phyloP scores from a whole-genome alignment of 2,797 vertebrate genomes.

The Buphagus erythrorhynchus region DNA sequence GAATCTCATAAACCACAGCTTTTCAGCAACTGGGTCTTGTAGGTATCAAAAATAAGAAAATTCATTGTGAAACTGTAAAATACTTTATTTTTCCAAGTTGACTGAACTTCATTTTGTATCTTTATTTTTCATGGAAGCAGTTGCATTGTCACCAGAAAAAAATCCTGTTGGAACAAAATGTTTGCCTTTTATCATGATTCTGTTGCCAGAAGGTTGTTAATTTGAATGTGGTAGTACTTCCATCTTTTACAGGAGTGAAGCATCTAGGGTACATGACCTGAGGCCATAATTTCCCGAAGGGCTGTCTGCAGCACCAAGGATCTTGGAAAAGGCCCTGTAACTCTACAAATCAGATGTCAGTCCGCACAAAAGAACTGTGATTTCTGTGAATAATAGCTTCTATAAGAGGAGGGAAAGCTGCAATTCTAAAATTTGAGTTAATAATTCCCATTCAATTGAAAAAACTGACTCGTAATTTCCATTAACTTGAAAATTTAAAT shows the following conservation, averaged over 20 bases:
- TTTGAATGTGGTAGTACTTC: neutral
- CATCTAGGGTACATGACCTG: neutral
- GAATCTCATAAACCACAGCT: neutral
- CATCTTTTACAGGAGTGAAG: neutral
- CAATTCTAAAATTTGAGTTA: neutral
- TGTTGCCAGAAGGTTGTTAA: neutral
- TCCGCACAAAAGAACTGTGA: neutral
- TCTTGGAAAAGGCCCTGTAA: neutral
- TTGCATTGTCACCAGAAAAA: neutral
- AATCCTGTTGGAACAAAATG: fast-evolving
- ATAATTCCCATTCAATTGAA: neutral
- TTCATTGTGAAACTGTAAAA: neutral
- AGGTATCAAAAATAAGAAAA: neutral
- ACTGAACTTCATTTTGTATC: neutral
- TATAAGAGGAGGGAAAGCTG: neutral
- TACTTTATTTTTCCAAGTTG: neutral
- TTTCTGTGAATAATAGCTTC: neutral
- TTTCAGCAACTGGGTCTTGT: neutral
- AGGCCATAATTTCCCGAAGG: neutral
- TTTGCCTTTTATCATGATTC: neutral
- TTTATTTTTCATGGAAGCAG: neutral
- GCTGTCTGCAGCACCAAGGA: neutral
- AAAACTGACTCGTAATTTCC: neutral
- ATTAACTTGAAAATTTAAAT: neutral
- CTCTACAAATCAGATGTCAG: neutral